phyloP scores from a whole-genome alignment of 2,888 invertebrate species.

The Heteromurus nitidus region DNA sequence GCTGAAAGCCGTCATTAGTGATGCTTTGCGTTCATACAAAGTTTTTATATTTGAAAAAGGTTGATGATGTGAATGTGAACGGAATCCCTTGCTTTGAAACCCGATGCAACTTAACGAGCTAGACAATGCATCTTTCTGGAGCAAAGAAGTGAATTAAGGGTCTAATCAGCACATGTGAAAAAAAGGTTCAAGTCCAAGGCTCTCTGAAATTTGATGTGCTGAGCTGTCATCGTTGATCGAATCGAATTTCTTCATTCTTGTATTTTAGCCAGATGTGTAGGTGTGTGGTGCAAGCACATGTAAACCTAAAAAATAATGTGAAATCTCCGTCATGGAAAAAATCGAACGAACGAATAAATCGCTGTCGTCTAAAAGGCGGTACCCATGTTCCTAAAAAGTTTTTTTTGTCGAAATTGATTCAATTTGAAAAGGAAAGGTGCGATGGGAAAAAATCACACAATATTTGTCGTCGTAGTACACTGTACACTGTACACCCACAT shows the following conservation, averaged over 20 bases:
- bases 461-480: too few species aligned
- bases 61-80: slow-evolving; percentile 6
- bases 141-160: not conserved
- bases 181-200: slow-evolving; percentile 22
- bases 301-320: too few species aligned
- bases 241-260: too few species aligned
- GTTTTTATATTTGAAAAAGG: too few species aligned
- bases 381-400: too few species aligned
- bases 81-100: slow-evolving; percentile 18
- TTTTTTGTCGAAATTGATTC: too few species aligned
- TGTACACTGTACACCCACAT: not conserved
- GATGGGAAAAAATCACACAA: not conserved
- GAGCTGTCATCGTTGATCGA: too few species aligned
- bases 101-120: slow-evolving; percentile 20
- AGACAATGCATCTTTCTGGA: not conserved
- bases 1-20: slow-evolving; percentile 61
- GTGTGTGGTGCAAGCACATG: too few species aligned
- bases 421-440: not conserved
- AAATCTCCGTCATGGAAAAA: too few species aligned
- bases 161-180: slow-evolving; percentile 14
- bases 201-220: not conserved
- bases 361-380: too few species aligned
- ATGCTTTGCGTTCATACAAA: slow-evolving; percentile 15
- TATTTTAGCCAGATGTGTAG: not conserved
- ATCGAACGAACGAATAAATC: too few species aligned